A percentile compares a stretch with the other conserved stretches of the same genome.
Conservation (phyloP, 2,113 vertebrate species). For the Macrotus californicus region DNA sequence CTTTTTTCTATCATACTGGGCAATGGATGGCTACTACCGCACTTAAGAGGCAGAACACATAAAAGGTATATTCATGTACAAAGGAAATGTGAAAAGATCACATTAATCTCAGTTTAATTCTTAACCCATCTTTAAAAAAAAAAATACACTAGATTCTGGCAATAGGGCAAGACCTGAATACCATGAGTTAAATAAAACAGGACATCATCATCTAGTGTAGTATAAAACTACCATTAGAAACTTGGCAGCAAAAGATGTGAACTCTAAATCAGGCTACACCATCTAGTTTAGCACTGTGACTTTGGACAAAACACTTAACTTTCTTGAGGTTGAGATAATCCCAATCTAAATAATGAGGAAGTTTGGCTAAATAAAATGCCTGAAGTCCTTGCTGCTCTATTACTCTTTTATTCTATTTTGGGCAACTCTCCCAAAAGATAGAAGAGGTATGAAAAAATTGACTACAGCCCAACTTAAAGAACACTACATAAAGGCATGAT, state of each 20-base stretch:
- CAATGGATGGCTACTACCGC: background rate
- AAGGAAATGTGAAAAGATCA: constrained; percentile 3
- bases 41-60: background rate
- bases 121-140: background rate
- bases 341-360: background rate
- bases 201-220: background rate
- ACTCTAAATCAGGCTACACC: background rate
- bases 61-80: background rate
- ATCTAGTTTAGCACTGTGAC: background rate
- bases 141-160: background rate
- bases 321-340: background rate
- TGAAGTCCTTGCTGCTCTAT: background rate
- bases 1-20: background rate
- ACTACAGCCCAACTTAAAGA: background rate
- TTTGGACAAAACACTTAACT: background rate
- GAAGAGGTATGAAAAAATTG: background rate
- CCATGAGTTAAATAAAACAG: background rate
- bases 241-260: background rate
- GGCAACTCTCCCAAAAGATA: background rate
- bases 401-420: background rate
- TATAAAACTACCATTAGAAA: background rate
- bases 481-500: background rate
- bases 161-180: background rate
- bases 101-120: constrained; percentile 23
- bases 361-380: background rate